phyloP scores from a whole-genome alignment of 2,113 vertebrate genomes.

The Stercorarius parasiticus region DNA sequence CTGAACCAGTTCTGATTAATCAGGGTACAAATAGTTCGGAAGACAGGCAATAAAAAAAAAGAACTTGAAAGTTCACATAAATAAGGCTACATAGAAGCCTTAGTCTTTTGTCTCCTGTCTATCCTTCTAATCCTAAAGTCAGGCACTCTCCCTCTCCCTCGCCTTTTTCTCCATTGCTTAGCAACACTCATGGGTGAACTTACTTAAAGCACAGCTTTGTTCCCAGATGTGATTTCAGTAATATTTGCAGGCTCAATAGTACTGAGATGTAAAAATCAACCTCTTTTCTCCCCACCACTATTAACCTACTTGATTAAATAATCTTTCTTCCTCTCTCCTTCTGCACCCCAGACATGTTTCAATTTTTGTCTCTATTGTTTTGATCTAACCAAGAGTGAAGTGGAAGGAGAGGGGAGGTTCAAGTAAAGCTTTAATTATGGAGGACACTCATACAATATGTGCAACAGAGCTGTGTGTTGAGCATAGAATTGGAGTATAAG shows the following conservation, averaged over 20 bases:
- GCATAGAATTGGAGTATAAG: neutral
- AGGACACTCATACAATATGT: neutral
- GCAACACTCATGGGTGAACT: constrained; percentile 69
- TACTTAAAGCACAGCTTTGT: constrained; percentile 46
- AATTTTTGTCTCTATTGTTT: constrained; percentile 19
- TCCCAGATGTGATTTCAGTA: constrained; percentile 54
- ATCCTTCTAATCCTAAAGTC: constrained; percentile 16
- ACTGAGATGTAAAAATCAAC: constrained; percentile 26
- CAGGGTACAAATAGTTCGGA: neutral
- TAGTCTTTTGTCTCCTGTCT: constrained; percentile 4
- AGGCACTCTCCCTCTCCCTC: neutral
- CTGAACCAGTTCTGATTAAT: neutral
- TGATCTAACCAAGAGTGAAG: constrained; percentile 41
- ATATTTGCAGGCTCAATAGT: constrained; percentile 34
- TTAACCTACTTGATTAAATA: constrained; percentile 10
- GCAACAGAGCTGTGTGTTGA: neutral
- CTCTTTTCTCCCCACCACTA: neutral
- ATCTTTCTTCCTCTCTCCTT: neutral
- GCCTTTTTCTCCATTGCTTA: constrained; percentile 67
- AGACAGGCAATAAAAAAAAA: neutral
- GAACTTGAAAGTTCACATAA: neutral
- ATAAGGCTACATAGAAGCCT: neutral
- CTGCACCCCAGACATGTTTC: constrained; percentile 4
- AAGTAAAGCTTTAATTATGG: constrained; percentile 39
- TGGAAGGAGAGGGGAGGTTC: neutral